Percentiles rank a stretch among this genome's conserved stretches.
Conservation (phyloP, 1,140 invertebrate species). For the Melanaphis sacchari region DNA sequence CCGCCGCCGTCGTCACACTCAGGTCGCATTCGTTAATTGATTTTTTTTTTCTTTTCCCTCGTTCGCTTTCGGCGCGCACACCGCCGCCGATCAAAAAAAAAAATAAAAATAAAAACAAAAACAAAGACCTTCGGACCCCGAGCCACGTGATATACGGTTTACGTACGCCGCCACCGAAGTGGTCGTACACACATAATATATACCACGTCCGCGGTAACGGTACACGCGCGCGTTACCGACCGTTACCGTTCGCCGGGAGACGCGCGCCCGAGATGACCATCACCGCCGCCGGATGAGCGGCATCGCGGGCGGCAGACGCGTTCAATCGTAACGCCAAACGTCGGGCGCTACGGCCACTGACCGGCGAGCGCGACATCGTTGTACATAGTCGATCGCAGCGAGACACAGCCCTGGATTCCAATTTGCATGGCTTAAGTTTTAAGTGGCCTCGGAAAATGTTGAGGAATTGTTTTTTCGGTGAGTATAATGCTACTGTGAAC, state of each 20-base stretch:
- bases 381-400: not conserved
- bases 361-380: not conserved
- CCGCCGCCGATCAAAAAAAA: not conserved
- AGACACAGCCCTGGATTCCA: slow-evolving; percentile 41
- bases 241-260: too few species aligned
- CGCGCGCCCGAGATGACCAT: not conserved
- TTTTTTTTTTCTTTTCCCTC: slow-evolving; percentile 26
- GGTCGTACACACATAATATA: not conserved
- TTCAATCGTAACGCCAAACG: not conserved
- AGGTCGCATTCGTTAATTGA: slow-evolving; percentile 9
- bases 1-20: slow-evolving; percentile 21
- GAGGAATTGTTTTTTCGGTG: slow-evolving; percentile 56
- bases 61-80: not conserved
- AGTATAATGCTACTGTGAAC: too few species aligned
- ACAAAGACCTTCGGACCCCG: not conserved
- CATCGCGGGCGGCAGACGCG: not conserved
- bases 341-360: not conserved
- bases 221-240: not conserved
- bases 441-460: slow-evolving; percentile 57
- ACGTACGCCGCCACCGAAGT: not conserved
- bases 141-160: not conserved
- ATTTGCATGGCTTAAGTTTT: slow-evolving; percentile 40
- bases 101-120: too few species aligned
- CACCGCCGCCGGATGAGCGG: not conserved
- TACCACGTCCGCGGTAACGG: not conserved